Evolutionary conservation across 2,797 vertebrate genomes (phyloP).

Genomic region (Myotis daubentonii): DNA sequence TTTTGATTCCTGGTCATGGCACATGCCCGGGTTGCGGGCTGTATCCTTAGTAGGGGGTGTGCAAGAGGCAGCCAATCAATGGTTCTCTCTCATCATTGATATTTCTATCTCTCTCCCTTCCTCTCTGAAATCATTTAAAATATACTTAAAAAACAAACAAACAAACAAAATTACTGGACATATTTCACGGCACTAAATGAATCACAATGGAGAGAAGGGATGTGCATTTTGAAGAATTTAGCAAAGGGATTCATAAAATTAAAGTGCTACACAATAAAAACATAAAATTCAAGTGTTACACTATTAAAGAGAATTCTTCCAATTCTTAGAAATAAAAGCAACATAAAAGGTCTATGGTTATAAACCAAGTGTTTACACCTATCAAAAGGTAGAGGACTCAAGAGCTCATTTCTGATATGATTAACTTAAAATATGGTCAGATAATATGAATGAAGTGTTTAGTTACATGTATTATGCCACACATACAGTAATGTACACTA

Average conservation of each 20-base stretch:
- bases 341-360: neutral
- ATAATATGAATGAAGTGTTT: slow-evolving; percentile 32
- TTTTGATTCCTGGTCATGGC: too few relatives aligned
- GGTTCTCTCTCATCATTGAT: too few relatives aligned
- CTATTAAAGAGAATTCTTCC: slow-evolving; percentile 21
- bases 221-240: slow-evolving; percentile 33
- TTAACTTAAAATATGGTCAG: slow-evolving; percentile 32
- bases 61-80: too few relatives aligned
- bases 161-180: neutral
- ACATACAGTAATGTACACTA: neutral
- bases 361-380: slow-evolving; percentile 45
- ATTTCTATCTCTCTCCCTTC: too few relatives aligned
- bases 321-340: slow-evolving; percentile 48
- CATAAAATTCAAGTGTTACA: slow-evolving; percentile 35
- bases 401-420: neutral
- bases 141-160: too few relatives aligned
- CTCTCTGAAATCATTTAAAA: too few relatives aligned
- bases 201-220: neutral
- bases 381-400: slow-evolving; percentile 33
- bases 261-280: neutral
- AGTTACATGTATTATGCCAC: neutral
- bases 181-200: slow-evolving; percentile 25
- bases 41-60: too few relatives aligned
- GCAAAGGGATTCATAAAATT: slow-evolving; percentile 45
- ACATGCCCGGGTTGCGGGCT: too few relatives aligned